phyloP scores from a whole-genome alignment of 2,888 invertebrate genomes.

The Heliconius ismenius region DNA sequence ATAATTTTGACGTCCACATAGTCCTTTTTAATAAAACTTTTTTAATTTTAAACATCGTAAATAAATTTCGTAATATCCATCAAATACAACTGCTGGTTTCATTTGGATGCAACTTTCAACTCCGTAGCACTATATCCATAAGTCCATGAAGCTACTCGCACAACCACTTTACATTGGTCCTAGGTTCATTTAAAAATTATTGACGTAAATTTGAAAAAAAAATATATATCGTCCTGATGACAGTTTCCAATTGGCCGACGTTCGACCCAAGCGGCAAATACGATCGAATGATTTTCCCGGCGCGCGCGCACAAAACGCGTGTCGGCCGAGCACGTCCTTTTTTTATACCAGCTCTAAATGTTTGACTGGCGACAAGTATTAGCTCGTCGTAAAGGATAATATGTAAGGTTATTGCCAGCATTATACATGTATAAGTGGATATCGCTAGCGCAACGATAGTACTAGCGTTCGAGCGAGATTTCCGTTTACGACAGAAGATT shows the following conservation, averaged over 20 bases:
- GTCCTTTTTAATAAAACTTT: constrained; percentile 53
- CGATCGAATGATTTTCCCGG: constrained; percentile 69
- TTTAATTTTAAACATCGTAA: constrained; percentile 53
- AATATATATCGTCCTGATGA: constrained; percentile 45
- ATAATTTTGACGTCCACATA: constrained; percentile 58
- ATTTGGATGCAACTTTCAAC: constrained; percentile 50
- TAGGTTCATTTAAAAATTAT: constrained; percentile 34
- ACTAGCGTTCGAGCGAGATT: constrained; percentile 68
- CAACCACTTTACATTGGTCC: constrained; percentile 37
- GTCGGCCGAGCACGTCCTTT: constrained; percentile 67
- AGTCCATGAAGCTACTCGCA: constrained; percentile 49
- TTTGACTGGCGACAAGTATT: constrained; percentile 74
- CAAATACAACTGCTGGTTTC: constrained; percentile 50
- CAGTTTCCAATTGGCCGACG: constrained; percentile 68
- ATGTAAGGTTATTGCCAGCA: constrained; percentile 75
- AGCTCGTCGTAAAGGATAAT: constrained; percentile 80
- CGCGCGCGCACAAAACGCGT: constrained; percentile 67
- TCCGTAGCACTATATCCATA: constrained; percentile 58
- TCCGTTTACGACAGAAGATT: constrained; percentile 76
- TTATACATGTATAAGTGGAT: constrained; percentile 55
- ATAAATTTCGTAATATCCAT: constrained; percentile 52
- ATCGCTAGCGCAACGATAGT: constrained; percentile 65
- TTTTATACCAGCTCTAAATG: constrained; percentile 77
- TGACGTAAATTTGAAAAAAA: constrained; percentile 40
- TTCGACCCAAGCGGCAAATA: constrained; percentile 67